Base-by-base conservation (phyloP, 2,797 vertebrate genomes). In the Danio jaintianensis region DNA sequence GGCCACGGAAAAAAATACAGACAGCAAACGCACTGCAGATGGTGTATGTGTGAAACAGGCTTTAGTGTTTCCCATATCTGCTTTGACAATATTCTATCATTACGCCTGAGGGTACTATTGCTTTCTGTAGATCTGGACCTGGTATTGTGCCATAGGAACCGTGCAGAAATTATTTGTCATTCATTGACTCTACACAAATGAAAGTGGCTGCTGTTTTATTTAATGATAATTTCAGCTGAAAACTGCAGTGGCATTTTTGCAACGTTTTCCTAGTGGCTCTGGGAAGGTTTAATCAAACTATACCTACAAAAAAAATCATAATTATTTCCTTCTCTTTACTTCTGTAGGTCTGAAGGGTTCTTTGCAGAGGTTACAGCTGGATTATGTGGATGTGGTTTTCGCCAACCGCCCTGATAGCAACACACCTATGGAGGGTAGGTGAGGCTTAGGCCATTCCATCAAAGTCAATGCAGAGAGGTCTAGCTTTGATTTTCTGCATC, bases 401-500 rank as follows among this genome's bases (percentile, higher is more conserved):
- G 98, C 98, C 85, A 99, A 99, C 90, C 93, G 98, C 4, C 96
- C 97, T 0, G 98, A 99, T 91, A 96, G 92, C 86, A 99, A 98
- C 89, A 99, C 98, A 53, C 98, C 98, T 59, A 99, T 99, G 98
- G 98, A 99, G 94, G 98, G 98, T 99, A 58, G 93, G 97, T 93
- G 82, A 85, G 72, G 7, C 42, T 63, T 61, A 45, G 55, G 43
- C 29, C 66, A 38, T 22, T 22, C 6, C 36, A 15, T 50, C 12
- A 4, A 52, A 53, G 18, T 64, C 36, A 16, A 48, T 64, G 6
- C 52, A 16, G 53, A 56, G 22, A 7, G 40, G 43, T 42, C 38
- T 20, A 72, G 53, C 10, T 45, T 72, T 40, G 11, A 6, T 42
- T 20, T 16, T 77, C 69, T 61, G 74, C 53, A 40, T 22, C 10